Conservation (phyloP, 2,888 invertebrate genomes). For the Xanthorhoe designata region DNA sequence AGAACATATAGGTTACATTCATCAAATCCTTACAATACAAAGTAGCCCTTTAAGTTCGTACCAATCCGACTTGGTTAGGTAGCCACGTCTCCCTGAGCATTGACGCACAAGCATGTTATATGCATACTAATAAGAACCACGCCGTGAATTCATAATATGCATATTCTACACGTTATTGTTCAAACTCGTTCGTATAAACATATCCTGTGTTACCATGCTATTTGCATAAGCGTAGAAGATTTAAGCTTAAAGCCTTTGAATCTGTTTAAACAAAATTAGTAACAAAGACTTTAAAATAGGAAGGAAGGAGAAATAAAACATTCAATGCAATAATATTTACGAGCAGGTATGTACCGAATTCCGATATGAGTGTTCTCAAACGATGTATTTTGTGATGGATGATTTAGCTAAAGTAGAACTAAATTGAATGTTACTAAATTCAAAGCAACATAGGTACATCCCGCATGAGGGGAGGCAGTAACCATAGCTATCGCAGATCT, state of each 20-base stretch:
- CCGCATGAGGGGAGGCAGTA: neutral
- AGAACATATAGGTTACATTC: too few relatives aligned
- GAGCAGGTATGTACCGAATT: too few relatives aligned
- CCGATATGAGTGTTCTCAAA: too few relatives aligned
- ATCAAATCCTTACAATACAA: too few relatives aligned
- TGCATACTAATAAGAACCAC: conserved; percentile 25
- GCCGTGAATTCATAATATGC: conserved; percentile 23
- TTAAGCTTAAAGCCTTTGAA: neutral
- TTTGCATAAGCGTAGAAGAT: neutral
- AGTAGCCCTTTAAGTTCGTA: too few relatives aligned
- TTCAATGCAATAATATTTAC: too few relatives aligned
- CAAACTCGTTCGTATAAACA: conserved; percentile 15
- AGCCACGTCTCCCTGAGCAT: neutral
- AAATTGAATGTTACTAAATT: too few relatives aligned
- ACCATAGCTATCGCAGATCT: neutral
- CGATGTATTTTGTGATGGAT: too few relatives aligned
- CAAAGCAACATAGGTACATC: neutral
- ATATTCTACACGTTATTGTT: conserved; percentile 29
- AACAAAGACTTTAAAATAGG: too few relatives aligned
- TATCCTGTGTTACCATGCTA: conserved; percentile 9
- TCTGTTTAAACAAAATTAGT: neutral
- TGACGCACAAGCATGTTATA: conserved; percentile 13
- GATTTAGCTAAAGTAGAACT: too few relatives aligned
- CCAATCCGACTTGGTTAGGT: neutral
- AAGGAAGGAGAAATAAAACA: too few relatives aligned